Base-by-base conservation (phyloP, 2,888 invertebrate genomes). In the Netelia fuscicornis region DNA sequence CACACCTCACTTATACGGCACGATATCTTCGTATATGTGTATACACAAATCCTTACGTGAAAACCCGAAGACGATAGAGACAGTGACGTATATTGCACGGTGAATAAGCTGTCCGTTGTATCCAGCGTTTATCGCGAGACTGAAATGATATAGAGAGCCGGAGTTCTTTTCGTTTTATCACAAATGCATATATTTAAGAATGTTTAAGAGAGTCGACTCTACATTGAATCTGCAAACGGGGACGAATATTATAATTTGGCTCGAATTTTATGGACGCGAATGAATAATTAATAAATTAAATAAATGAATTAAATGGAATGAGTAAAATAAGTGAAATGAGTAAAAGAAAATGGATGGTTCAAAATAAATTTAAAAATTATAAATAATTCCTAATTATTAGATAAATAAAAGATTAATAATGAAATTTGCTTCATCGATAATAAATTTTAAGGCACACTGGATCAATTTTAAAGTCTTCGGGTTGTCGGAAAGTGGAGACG, bases 51-150 rank as follows among this genome's bases (percentile, higher is more conserved):
- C 30, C 37, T 64, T 37, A 37, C 3, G 64, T 37, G 20, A 56
- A 72, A 42, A 11, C 37, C 8, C 11, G 37, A 71, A 48, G 71
- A 64, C 37, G 80, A 80, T 58, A 58, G 65, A 67, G 72, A 74
- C 72, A 58, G 44, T 72, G 72, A 72, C 62, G 58, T 72, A 80
- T 74, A 67, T 72, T 37, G 72, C 58, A 25, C 10, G 30, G 20
- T 25, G 44, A 72, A 72, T 44, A 65, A 65, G 54, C 42, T 72
- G n/a, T 56, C 65, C 58, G 54, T 13, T 64, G 2, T 42, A 56
- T 58, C 13, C 42, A 30, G 6, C 64, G 44, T 54, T 77, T 72
- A 71, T 64, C 71, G 20, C 79, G 23, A 65, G 64, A 23, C 42
- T 20, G 13, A 13, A 30, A 56, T 30, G 56, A 79, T 79, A 48